These are phyloP conservation scores for Cavia aperea DNA, from an alignment of 2,113 vertebrate species.

Conservation along the genomic window DNA sequence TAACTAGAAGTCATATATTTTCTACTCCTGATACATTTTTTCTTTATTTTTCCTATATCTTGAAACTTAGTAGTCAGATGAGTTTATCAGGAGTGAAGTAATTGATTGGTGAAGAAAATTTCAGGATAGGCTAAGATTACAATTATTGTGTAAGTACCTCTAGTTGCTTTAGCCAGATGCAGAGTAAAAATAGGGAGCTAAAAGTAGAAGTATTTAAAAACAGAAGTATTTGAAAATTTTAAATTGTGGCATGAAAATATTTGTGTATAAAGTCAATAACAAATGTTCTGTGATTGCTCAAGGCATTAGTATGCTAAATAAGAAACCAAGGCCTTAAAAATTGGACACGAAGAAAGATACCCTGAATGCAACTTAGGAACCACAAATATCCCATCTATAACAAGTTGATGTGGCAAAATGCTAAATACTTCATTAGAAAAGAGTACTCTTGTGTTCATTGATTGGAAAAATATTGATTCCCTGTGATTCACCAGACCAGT, in stretches of 20 bases:
- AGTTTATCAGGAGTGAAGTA: not conserved
- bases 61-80: not conserved
- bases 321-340: not conserved
- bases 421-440: not conserved
- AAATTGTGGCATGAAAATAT: not conserved
- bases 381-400: not conserved
- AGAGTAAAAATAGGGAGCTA: not conserved
- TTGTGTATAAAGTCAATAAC: not conserved
- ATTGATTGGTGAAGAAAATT: not conserved
- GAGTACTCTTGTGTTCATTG: not conserved
- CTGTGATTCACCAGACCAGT: not conserved
- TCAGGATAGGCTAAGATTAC: not conserved
- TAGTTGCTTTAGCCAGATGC: not conserved
- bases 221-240: not conserved
- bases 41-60: not conserved
- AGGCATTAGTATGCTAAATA: not conserved
- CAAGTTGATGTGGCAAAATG: not conserved
- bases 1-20: not conserved
- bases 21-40: not conserved
- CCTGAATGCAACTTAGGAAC: not conserved
- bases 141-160: not conserved
- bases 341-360: not conserved
- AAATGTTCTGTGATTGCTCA: not conserved
- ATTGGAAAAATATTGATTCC: not conserved
- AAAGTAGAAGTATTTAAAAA: not conserved